Base-by-base conservation (phyloP, 1,140 invertebrate genomes). In the Halesus radiatus region DNA sequence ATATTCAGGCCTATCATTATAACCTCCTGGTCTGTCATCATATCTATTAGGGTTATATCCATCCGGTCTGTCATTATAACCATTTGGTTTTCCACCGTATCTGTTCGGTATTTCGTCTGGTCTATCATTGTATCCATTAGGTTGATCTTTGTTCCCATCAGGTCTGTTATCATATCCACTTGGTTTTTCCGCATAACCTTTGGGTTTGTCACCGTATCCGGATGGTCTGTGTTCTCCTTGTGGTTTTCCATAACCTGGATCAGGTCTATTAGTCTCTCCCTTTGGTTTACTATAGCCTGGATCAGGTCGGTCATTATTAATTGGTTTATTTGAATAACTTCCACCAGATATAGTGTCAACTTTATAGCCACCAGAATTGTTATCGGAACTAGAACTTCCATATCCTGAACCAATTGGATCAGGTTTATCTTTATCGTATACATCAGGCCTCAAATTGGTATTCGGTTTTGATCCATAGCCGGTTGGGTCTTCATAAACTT, bases 371-470 rank as follows among this genome's bases (percentile, higher is more conserved):
- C 29, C 45, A 18, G 22, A 37, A 53, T 78, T 78, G 64, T 58
- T 78, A 54, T 58, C n/a, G 26, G 50, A 23, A 52, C 45, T 77
- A 79, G 62, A 22, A 62, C 58, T 64, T 13, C 64, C 53, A 66
- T 81, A 78, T 3, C 72, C 70, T 26, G 45, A 56, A 74, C 73
- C 58, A 8, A 15, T 32, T 68, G 80, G 77, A 66, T 60, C 75
- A 68, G 80, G 80, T 68, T 70, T 81, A 56, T 81, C 80, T 50
- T 76, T 76, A 72, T 79, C 60, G 22, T 75, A 58, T 4, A 15
- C 16, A 37, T 54, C 45, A 18, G 73, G 74, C 53, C 74, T 72
- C 23, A 16, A 64, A n/a, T 66, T 66, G 20, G 29, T 62, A 45
- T 58, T 58, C 3, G 22, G 13, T 45, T 72, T 60, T 62, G 58